These are phyloP conservation scores for Ochropleura plecta DNA, from an alignment of 2,888 invertebrate species.

Conservation along the genomic window DNA sequence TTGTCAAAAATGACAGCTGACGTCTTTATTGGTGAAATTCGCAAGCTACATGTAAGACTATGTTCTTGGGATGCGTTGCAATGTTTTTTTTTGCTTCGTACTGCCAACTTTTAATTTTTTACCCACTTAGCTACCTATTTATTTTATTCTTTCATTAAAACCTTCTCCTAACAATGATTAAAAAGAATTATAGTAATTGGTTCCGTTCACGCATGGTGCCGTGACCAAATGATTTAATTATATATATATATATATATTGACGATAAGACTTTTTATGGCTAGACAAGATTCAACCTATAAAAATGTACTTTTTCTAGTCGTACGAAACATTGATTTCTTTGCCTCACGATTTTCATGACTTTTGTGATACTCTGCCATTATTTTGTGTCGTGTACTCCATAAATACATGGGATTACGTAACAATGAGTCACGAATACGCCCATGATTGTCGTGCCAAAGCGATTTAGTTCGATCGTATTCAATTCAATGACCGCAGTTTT, in stretches of 20 bases:
- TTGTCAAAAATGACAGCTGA: background rate
- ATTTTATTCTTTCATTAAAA: too few relatives aligned
- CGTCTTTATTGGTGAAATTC: background rate
- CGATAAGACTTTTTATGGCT: background rate
- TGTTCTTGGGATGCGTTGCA: too few relatives aligned
- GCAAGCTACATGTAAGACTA: background rate
- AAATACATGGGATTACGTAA: slow-evolving; percentile 22
- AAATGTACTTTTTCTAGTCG: background rate
- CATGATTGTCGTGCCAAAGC: slow-evolving; percentile 41
- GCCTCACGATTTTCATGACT: slow-evolving; percentile 47
- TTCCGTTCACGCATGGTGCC: too few relatives aligned
- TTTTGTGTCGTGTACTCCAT: slow-evolving; percentile 14
- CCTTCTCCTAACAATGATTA: too few relatives aligned
- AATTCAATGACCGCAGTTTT: slow-evolving; percentile 46
- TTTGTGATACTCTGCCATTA: slow-evolving; percentile 35
- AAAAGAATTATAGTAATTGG: too few relatives aligned
- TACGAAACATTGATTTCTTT: background rate
- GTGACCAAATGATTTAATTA: too few relatives aligned
- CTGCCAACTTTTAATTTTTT: too few relatives aligned
- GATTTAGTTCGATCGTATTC: slow-evolving; percentile 48
- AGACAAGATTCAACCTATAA: background rate
- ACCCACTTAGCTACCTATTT: too few relatives aligned
- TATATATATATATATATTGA: too few relatives aligned
- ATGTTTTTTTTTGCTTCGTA: too few relatives aligned
- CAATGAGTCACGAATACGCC: slow-evolving; percentile 50